Base-by-base conservation (phyloP, 2,888 invertebrate genomes). In the Poecilobothrus nobilitatus region DNA sequence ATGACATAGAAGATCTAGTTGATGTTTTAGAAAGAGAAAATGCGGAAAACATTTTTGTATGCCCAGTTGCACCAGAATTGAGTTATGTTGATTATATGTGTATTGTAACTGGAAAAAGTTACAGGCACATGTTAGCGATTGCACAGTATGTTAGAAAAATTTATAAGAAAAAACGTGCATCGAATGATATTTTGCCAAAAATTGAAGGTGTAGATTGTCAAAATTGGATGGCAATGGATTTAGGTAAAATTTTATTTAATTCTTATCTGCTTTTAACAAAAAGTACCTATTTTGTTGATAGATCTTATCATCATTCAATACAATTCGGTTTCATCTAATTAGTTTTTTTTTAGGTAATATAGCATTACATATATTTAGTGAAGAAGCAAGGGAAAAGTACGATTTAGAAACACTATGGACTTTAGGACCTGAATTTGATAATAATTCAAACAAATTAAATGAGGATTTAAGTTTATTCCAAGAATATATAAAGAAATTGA, bases 371-470 rank as follows among this genome's bases (percentile, higher is more conserved):
- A 86, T 97, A 73, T 94, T 97, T 81, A 88, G 90, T 41, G 84
- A 85, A 15, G 84, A 87, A 73, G 85, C 87, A 1, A 84, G 97
- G 74, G 81, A 84, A 72, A 77, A 83, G 8, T 96, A 95, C 80
- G 95, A 97, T 81, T 84, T 97, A 72, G 97, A 97, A 81, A 90
- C 91, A 0, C 82, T 97, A 53, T 97, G 97, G 97, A 86, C 92
- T 62, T 87, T 95, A 21, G 97, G 97, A 2, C 82, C 88, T 0
- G 85, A 92, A 76, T 92, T 86, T 84, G 96, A 96, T 80, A 86
- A 86, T 64, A 85, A 89, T 77, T 85, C 81, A 37, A 87, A 88
- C 74, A 86, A 86, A 76, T 84, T 84, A 15, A 77, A 83, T 65
- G 87, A 87, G 82, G 84, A 87, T 67, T 80, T 89, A 34, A 86